Base-by-base conservation (phyloP, 2,113 vertebrate species). In the Datnioides undecimradiatus region DNA sequence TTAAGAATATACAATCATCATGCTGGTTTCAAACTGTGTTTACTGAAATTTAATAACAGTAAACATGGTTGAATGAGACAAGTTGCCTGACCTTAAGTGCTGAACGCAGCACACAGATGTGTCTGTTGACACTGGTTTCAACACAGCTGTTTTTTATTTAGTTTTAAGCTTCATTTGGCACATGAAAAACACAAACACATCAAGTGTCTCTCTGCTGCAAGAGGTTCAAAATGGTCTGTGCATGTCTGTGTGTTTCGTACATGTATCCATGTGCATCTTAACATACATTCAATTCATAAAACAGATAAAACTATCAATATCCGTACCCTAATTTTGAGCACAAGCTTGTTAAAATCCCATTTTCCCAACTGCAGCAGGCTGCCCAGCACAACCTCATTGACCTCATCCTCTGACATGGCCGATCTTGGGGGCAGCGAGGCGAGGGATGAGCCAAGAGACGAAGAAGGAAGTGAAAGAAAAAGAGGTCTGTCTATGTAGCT, bases 81-180 rank as follows among this genome's bases (percentile, higher is more conserved):
- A 55, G 25, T 73, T 4, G 27, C 55, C 25, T 74, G 78, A 89
- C 74, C 81, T 76, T 34, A 34, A 23, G 7, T 41, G n/a, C 31
- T 54, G 25, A 71, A 64, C 62, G 62, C 1, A 5, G 40, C 25
- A 21, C 27, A 54, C 73, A 80, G 55, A 84, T 78, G 75, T 70
- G 71, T 29, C 57, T 85, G 85, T 81, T 86, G 57, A 88, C 77
- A 65, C 41, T 38, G 58, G n/a, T 79, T 76, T 87, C 59, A 82
- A 79, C 87, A 89, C 91, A 91, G 88, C 90, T 86, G 90, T 62
- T 87, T 73, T 70, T 74, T 85, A 80, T 89, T 91, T 88, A 77
- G 73, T 33, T 76, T 81, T 45, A 58, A 75, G 46, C 48, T 49
- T 67, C 46, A 66, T 73, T 73, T 72, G 23, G 38, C 74, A 73